These are phyloP conservation scores for Himalopsyche kuldschensis DNA, from an alignment of 2,888 invertebrate species.

Conservation along the genomic window DNA sequence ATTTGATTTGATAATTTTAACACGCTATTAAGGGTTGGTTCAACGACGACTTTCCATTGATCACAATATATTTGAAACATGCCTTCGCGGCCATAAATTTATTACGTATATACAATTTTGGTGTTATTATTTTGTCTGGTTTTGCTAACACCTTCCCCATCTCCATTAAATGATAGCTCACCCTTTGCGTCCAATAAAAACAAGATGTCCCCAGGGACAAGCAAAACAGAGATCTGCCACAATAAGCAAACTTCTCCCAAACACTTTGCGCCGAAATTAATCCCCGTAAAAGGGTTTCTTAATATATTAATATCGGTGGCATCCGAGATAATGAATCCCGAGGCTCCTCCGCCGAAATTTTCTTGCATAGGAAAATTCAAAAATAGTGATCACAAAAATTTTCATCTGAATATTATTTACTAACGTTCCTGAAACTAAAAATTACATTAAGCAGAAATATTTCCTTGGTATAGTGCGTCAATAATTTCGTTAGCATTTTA, in stretches of 20 bases:
- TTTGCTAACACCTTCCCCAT: not conserved
- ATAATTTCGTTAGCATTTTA: too few species aligned
- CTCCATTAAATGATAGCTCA: not conserved
- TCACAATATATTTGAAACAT: too few species aligned
- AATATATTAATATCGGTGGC: constrained; percentile 18
- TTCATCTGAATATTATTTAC: too few species aligned
- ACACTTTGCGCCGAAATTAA: constrained; percentile 23
- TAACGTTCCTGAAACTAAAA: too few species aligned
- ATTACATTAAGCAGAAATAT: too few species aligned
- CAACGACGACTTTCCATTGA: too few species aligned
- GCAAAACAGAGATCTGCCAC: not conserved
- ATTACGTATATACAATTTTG: too few species aligned
- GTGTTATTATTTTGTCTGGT: not conserved
- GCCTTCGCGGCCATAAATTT: too few species aligned
- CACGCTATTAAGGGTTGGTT: too few species aligned
- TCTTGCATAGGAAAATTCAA: not conserved
- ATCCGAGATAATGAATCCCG: not conserved
- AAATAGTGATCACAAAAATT: not conserved
- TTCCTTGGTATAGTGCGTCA: too few species aligned
- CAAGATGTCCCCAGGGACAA: constrained; percentile 4
- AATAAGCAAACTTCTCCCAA: not conserved
- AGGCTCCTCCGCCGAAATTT: not conserved
- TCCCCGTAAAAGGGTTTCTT: constrained; percentile 32
- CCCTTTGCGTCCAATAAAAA: constrained; percentile 17
- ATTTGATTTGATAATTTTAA: too few species aligned